Conservation (phyloP, 1,140 invertebrate species). For the Drosophila santomea region DNA sequence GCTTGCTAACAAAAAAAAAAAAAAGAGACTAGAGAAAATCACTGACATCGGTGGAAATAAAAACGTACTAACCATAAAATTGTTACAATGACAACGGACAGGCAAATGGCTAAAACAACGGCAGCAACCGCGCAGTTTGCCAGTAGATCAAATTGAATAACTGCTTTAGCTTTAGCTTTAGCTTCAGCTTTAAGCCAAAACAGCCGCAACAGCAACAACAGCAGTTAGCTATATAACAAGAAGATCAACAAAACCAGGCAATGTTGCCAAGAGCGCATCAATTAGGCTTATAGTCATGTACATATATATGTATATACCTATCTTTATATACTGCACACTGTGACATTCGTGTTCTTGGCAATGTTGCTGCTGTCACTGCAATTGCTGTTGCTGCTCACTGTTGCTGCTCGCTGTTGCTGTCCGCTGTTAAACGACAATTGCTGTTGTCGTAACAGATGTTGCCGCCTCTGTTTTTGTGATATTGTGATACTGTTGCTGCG, state of each 20-base stretch:
- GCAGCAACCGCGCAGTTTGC: conserved; percentile 24
- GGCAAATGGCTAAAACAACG: conserved; percentile 51
- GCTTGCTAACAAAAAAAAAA: conserved; percentile 10
- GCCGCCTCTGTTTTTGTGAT: not conserved
- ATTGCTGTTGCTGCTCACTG: conserved; percentile 5
- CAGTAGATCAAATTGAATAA: conserved; percentile 60
- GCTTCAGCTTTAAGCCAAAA: not conserved
- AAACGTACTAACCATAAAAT: conserved; percentile 74
- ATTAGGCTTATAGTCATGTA: conserved; percentile 39
- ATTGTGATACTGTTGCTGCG: conserved; percentile 1
- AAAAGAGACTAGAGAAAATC: conserved; percentile 40
- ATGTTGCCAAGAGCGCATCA: conserved; percentile 30
- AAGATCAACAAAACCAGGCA: conserved; percentile 32
- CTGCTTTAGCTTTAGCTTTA: conserved; percentile 34
- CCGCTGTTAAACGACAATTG: conserved; percentile 1
- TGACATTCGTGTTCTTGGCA: conserved; percentile 20
- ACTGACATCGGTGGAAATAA: conserved; percentile 53
- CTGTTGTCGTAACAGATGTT: conserved; percentile 3
- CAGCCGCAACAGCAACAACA: conserved; percentile 3
- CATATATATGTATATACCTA: not conserved
- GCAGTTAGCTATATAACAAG: conserved; percentile 28
- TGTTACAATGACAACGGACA: conserved; percentile 64
- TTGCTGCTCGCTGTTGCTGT: not conserved
- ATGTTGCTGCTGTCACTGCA: conserved; percentile 15
- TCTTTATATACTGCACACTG: conserved; percentile 3